Conservation (phyloP, 2,797 vertebrate species). For the Neopelma chrysocephalum region DNA sequence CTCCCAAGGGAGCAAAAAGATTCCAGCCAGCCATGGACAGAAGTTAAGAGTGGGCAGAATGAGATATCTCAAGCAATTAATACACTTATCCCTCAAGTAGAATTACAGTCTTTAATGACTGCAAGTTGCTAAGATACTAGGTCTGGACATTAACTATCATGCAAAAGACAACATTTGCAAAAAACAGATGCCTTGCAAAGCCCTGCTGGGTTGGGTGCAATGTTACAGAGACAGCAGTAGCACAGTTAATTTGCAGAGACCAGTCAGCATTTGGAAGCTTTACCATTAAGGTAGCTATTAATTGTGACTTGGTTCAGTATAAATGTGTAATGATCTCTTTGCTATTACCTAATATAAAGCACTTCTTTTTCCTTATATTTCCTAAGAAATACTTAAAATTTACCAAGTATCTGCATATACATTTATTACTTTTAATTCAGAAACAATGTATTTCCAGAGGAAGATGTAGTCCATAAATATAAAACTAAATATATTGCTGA, state of each 20-base stretch:
- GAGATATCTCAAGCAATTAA: background rate
- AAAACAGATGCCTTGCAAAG: background rate
- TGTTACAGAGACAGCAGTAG: background rate
- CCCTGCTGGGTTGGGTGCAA: background rate
- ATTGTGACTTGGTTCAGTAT: background rate
- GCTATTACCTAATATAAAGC: background rate
- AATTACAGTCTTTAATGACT: background rate
- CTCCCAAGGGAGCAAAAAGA: background rate
- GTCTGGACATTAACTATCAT: background rate
- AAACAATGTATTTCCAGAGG: constrained; percentile 43
- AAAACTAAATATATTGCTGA: constrained; percentile 50
- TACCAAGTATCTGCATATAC: background rate
- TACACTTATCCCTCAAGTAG: background rate
- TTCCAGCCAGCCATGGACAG: background rate
- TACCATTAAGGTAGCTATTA: background rate
- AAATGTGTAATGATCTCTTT: background rate
- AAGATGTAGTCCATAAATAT: constrained; percentile 44
- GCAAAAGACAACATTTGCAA: background rate
- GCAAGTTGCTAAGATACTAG: background rate
- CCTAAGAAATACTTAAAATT: background rate
- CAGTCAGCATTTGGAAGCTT: background rate
- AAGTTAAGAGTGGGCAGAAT: background rate
- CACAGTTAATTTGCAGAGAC: background rate
- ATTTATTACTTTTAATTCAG: constrained; percentile 38
- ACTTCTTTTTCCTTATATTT: background rate